Base-by-base conservation (phyloP, 2,888 invertebrate species). In the Empis livida region DNA sequence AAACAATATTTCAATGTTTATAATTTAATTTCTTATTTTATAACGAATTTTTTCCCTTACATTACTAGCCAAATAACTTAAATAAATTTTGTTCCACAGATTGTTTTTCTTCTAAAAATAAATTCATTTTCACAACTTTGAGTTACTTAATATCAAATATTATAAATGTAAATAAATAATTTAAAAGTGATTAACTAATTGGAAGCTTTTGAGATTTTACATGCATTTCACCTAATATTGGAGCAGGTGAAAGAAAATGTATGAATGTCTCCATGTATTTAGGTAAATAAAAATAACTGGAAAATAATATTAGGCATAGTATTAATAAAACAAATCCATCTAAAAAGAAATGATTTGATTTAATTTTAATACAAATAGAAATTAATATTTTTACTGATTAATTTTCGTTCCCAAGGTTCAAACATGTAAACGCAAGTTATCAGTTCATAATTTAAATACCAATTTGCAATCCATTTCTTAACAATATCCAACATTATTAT, bases 221-320 rank as follows among this genome's bases (percentile, higher is more conserved):
- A 27, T 27, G 23, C 23, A 27, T 27, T 27, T 27, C 23, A 8
- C 23, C 23, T 27, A 27, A 27, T 6, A 27, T 27, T 9, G 58
- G 55, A 10, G 57, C 48, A 6, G 67, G 66, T 11, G 61, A 60
- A 4, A 67, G 46, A 35, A 63, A 60, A 41, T 63, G 61, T 43
- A 65, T 39, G 42, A 67, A 56, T 1, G 61, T 64, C 43, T 63
- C 59, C 45, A 74, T 70, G 54, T 78, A 78, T 44, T 71, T 71
- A 2, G 78, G 78, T 51, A 78, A 63, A 56, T 75, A 78, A 5
- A 75, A 65, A 55, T 70, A 74, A 35, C 75, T 73, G 1, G 77
- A 76, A 58, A 76, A 78, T 13, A 73, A 60, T 27, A 74, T 64
- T 53, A 77, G 70, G 2, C 70, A 64, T 42, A 75, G 55, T 45